Percentiles rank a stretch among this genome's conserved stretches.
Evolutionary conservation across 2,888 invertebrate species (phyloP).

Genomic region (Acheta domesticus): DNA sequence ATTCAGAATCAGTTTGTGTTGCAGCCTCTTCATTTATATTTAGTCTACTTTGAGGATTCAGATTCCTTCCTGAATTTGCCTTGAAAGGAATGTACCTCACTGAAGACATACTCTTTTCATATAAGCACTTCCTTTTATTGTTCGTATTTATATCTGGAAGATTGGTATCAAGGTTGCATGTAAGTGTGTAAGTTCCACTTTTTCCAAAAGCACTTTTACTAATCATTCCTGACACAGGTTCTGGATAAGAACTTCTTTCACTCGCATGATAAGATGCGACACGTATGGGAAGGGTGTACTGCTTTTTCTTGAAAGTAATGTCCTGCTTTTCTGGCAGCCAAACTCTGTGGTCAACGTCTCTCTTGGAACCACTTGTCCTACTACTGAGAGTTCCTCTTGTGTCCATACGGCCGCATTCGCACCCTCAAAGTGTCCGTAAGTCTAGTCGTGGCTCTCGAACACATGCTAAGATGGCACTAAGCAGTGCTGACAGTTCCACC

Average conservation of each 20-base stretch:
- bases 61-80: conserved; percentile 12
- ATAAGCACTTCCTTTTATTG: conserved; percentile 29
- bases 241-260: conserved; percentile 20
- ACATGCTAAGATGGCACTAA: conserved; percentile 35
- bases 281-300: neutral
- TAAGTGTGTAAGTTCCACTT: conserved; percentile 31
- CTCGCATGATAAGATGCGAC: neutral
- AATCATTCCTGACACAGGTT: conserved; percentile 26
- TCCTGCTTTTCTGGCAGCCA: neutral
- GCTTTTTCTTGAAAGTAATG: neutral
- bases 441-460: conserved; percentile 20
- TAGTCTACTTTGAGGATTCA: conserved; percentile 21
- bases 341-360: neutral
- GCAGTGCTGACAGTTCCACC: conserved; percentile 35
- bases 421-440: conserved; percentile 24
- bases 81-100: conserved; percentile 4
- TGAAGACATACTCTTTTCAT: conserved; percentile 31
- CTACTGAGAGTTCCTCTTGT: neutral
- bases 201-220: conserved; percentile 26
- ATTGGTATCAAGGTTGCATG: conserved; percentile 25
- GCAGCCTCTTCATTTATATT: neutral
- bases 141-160: neutral
- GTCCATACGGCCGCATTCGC: conserved; percentile 18
- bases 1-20: neutral
- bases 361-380: neutral